Base-by-base conservation (phyloP, 2,113 vertebrate genomes). In the Epinephelus cyanopodus region DNA sequence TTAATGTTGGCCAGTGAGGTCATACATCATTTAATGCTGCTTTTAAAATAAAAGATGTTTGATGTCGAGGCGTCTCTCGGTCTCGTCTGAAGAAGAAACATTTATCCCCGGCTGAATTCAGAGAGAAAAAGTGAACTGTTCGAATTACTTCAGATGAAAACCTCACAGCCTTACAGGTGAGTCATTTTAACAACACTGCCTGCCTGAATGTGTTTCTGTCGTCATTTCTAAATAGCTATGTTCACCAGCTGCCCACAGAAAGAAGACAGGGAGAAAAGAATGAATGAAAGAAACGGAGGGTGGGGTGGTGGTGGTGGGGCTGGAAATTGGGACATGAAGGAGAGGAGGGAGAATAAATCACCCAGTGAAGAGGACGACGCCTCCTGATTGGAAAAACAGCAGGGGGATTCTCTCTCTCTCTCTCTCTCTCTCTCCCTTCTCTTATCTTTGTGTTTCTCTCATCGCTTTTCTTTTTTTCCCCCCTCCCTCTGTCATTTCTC, bases 351-450 rank as follows among this genome's bases (percentile, higher is more conserved):
- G 79, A 90, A 93, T 91, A 91, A 92, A 93, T 91, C 91, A 90
- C 73, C 67, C 78, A 69, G 81, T 56, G 85, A 88, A 82, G 85
- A 93, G 80, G 81, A 85, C 66, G 83, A 90, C 73, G 82, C 82
- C 88, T 91, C 74, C 80, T 90, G 91, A 90, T 93, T 90, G 81
- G 87, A 91, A 90, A 92, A 85, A 83, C 92, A 90, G 90, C 87
- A 66, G 90, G 91, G 33, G 69, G 91, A 86, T 86, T 87, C 80
- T 92, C 82, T 84, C 76, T 42, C 48, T 58, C 53, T 77, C 60
- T 87, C 80, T 92, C 82, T 84, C 76, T 42, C 48, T 58, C 53
- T 77, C 60, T 50, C 56, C 56, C 67, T 65, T 75, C 78, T 81
- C 68, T 84, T 86, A 80, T 88, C 82, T 82, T 79, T 63, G 33